Percentiles rank a stretch among this genome's conserved stretches.
Conservation (phyloP, 2,113 vertebrate genomes). For the Tautogolabrus adspersus region DNA sequence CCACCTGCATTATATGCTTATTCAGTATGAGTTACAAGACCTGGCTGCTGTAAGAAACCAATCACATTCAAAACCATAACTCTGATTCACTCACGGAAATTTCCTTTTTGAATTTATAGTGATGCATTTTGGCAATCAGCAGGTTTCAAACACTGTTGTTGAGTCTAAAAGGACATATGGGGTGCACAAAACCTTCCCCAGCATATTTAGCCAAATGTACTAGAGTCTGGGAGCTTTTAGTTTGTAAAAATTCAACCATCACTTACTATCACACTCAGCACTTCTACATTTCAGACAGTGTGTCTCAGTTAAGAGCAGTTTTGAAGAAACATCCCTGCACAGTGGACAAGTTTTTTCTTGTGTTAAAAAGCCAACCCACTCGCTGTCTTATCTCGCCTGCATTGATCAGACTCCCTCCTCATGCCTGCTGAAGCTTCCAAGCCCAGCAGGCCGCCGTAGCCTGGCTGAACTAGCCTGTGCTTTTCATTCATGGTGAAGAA, state of each 20-base stretch:
- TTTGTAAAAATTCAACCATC: slow-evolving; percentile 45
- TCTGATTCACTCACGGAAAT: slow-evolving; percentile 39
- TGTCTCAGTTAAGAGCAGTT: slow-evolving; percentile 30
- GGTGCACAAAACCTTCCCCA: slow-evolving; percentile 14
- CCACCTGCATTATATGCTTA: slow-evolving; percentile 46
- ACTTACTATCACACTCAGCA: slow-evolving; percentile 29
- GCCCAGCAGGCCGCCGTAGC: slow-evolving; percentile 61
- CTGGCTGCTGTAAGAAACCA: slow-evolving; percentile 36
- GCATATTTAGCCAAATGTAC: slow-evolving; percentile 40
- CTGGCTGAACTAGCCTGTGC: slow-evolving; percentile 38
- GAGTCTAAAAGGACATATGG: slow-evolving; percentile 34
- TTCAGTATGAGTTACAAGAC: slow-evolving; percentile 42
- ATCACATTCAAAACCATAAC: slow-evolving; percentile 55
- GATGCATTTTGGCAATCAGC: slow-evolving; percentile 35
- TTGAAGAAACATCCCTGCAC: slow-evolving; percentile 17
- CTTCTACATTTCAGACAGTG: slow-evolving; percentile 19
- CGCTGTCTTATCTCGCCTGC: slow-evolving; percentile 62
- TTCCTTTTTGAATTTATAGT: slow-evolving; percentile 42
- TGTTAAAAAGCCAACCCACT: slow-evolving; percentile 48
- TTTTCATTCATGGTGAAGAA: slow-evolving; percentile 63
- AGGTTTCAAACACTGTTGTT: slow-evolving; percentile 26
- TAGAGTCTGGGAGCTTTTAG: slow-evolving; percentile 41
- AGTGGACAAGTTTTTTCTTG: slow-evolving; percentile 34
- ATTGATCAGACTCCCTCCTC: slow-evolving; percentile 73
- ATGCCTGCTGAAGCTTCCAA: slow-evolving; percentile 44